phyloP scores from a whole-genome alignment of 2,797 vertebrate species.

The Rhadinocentrus ornatus region DNA sequence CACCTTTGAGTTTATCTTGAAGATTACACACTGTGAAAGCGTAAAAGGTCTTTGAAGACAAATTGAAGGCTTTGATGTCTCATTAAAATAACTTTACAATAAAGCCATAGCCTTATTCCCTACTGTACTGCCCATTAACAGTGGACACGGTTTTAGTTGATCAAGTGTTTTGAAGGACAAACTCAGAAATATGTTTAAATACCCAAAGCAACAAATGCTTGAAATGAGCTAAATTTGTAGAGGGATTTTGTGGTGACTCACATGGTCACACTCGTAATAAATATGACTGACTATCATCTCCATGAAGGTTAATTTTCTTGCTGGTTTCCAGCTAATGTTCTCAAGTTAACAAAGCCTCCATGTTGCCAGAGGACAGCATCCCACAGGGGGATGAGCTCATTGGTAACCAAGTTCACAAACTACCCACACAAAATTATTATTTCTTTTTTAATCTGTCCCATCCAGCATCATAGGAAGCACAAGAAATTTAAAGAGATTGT shows the following conservation, averaged over 20 bases:
- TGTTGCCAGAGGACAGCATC: slow-evolving; percentile 37
- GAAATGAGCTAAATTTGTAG: slow-evolving; percentile 23
- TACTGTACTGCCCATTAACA: slow-evolving; percentile 5
- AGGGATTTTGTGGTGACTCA: slow-evolving; percentile 37
- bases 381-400: slow-evolving; percentile 47
- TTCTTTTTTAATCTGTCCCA: too few relatives aligned
- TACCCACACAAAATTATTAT: too few relatives aligned
- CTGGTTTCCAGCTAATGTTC: slow-evolving; percentile 37
- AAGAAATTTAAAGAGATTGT: too few relatives aligned
- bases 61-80: not conserved
- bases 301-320: slow-evolving; percentile 62
- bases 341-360: slow-evolving; percentile 28
- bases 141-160: slow-evolving; percentile 7
- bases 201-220: slow-evolving; percentile 20
- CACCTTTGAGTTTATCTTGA: slow-evolving; percentile 6
- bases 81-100: slow-evolving; percentile 4
- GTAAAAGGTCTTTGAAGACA: not conserved
- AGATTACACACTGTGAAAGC: not conserved
- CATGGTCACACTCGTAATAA: slow-evolving; percentile 34
- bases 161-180: slow-evolving; percentile 29
- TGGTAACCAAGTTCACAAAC: slow-evolving; percentile 34
- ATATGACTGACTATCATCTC: slow-evolving; percentile 36
- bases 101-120: not conserved
- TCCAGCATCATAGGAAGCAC: too few relatives aligned
- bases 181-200: slow-evolving; percentile 21